phyloP scores from a whole-genome alignment of 64 coral and sea anemone genomes.

The Montipora capricornis region DNA sequence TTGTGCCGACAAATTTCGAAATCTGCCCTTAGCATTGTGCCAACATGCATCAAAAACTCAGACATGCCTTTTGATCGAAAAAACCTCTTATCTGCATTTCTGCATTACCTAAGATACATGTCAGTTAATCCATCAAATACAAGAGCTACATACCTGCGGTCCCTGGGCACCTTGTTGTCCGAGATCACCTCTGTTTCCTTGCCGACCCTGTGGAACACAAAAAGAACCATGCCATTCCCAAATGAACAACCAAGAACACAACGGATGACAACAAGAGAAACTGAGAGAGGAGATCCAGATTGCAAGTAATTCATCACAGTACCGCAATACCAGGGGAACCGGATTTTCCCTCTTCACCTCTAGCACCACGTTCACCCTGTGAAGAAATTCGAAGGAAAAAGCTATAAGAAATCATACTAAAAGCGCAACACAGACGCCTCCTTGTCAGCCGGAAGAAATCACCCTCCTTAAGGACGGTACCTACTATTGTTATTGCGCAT shows the following conservation, averaged over 20 bases:
- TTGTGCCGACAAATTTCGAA: too few species aligned
- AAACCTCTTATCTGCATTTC: too few species aligned
- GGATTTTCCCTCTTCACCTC: constrained; percentile 16
- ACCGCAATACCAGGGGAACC: constrained; percentile 29
- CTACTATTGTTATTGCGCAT: too few species aligned
- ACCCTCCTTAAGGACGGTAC: too few species aligned
- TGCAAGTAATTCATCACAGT: background rate
- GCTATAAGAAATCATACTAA: background rate
- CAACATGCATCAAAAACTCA: too few species aligned
- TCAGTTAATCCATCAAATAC: background rate
- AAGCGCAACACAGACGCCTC: too few species aligned
- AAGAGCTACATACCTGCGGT: background rate
- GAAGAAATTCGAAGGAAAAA: background rate
- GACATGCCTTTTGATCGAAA: too few species aligned
- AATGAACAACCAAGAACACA: background rate
- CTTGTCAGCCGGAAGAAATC: too few species aligned
- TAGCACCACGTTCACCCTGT: constrained; percentile 22
- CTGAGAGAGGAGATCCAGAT: too few species aligned
- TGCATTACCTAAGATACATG: background rate
- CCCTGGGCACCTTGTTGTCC: background rate
- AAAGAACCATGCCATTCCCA: too few species aligned
- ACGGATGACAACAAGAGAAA: background rate
- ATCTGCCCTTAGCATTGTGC: too few species aligned
- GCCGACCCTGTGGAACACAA: constrained; percentile 1
- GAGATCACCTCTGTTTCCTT: background rate